Evolutionary conservation across 1,140 invertebrate species (phyloP), one percentile per base, ranked within the genome.

Genomic region (Apocrypta bakeri): DNA sequence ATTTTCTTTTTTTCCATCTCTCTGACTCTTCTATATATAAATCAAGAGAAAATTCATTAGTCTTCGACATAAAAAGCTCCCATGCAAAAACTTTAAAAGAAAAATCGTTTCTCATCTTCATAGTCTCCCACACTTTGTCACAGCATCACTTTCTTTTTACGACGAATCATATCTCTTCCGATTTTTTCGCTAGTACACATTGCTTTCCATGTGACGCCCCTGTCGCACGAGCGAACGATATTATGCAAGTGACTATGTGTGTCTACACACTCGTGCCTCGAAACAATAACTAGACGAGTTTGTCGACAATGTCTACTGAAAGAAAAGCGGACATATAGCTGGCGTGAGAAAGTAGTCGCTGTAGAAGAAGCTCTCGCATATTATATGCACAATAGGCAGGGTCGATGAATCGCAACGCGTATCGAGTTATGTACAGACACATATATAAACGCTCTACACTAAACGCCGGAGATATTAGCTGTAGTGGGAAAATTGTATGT

Each of bases 71-170:
- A 37, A 37, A 37, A 56, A 1, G 21, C 17, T 56, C 48, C 3
- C 48, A n/a, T 21, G n/a, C 1, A 17, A 17, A 48, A 48, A n/a
- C 0, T 17, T 7, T 21, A 56, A 56, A 56, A 56, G 21, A 56
- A 56, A 56, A 37, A 37, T n/a, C 48, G 12, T 17, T 14, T n/a
- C 48, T 14, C 48, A n/a, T n/a, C 48, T 21, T 56, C 48, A 17
- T n/a, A n/a, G n/a, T n/a, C 48, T 56, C 48, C 48, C 48, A 56
- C 48, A 56, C 48, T 56, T 56, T 56, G 48, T 56, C 48, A 56
- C 21, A 56, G 21, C 48, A 56, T 56, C 48, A 7, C 48, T 17
- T n/a, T 56, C 48, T 4, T 6, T n/a, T 56, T 6, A 21, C 48
- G 48, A 56, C 21, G n/a, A 56, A 56, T 56, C 48, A n/a, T 56